phyloP scores from a whole-genome alignment of 2,888 invertebrate species.

The Maniola hyperantus region DNA sequence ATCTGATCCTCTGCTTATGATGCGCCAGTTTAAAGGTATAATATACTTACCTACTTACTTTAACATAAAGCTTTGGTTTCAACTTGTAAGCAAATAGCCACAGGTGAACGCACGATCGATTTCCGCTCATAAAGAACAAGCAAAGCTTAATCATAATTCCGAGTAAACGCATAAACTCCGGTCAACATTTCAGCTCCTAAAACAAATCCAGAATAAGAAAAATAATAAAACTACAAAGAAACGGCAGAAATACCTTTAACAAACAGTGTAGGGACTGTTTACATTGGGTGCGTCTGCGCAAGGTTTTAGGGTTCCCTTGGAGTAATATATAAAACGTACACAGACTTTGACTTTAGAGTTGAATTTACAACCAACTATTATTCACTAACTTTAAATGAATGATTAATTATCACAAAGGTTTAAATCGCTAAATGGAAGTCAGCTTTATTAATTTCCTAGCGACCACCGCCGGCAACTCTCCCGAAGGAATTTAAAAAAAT shows the following conservation, averaged over 20 bases:
- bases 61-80: too few relatives aligned
- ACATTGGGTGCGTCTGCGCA: constrained; percentile 43
- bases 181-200: constrained; percentile 31
- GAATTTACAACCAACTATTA: too few relatives aligned
- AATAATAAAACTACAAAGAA: constrained; percentile 54
- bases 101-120: constrained; percentile 21
- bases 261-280: constrained; percentile 57
- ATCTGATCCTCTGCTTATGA: too few relatives aligned
- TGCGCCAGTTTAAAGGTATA: too few relatives aligned
- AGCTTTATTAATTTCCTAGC: too few relatives aligned
- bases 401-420: too few relatives aligned
- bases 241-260: constrained; percentile 47
- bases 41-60: neutral
- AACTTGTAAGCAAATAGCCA: neutral
- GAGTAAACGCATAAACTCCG: constrained; percentile 30
- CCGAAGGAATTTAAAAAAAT: too few relatives aligned
- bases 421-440: too few relatives aligned
- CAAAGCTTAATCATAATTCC: constrained; percentile 29
- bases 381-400: too few relatives aligned
- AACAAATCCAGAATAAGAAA: constrained; percentile 41
- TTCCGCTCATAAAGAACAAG: constrained; percentile 28
- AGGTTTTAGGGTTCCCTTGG: constrained; percentile 22
- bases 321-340: neutral
- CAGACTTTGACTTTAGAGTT: too few relatives aligned
- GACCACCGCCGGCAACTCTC: too few relatives aligned